These are phyloP conservation scores for Naja naja DNA, from an alignment of 2,113 vertebrate species.

Conservation along the genomic window DNA sequence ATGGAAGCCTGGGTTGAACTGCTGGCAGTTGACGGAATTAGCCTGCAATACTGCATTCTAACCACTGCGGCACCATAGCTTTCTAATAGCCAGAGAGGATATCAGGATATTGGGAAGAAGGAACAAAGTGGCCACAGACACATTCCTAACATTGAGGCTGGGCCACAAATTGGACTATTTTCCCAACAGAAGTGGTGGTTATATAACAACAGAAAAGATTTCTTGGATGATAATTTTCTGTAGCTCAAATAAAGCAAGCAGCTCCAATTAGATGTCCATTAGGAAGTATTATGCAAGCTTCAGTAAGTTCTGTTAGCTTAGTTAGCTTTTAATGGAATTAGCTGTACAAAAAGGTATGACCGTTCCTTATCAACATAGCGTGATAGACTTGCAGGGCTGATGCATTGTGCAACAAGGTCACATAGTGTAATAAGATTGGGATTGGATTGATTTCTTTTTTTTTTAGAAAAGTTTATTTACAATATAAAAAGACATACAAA, in stretches of 20 bases:
- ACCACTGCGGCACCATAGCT: not conserved
- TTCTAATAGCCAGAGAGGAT: not conserved
- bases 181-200: slow-evolving; percentile 54
- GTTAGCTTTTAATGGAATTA: slow-evolving; percentile 63
- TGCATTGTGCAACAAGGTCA: too few relatives aligned
- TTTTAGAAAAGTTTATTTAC: too few relatives aligned
- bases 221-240: slow-evolving; percentile 58
- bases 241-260: slow-evolving; percentile 48
- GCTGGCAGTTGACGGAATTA: not conserved
- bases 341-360: slow-evolving; percentile 51
- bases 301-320: slow-evolving; percentile 71
- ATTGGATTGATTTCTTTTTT: too few relatives aligned
- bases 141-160: not conserved
- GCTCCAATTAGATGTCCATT: slow-evolving; percentile 62
- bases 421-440: too few relatives aligned
- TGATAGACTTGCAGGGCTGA: too few relatives aligned
- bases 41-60: not conserved
- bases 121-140: not conserved
- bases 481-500: too few relatives aligned
- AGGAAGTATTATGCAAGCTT: slow-evolving; percentile 70
- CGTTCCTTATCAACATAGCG: slow-evolving; percentile 6
- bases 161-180: slow-evolving; percentile 40
- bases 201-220: slow-evolving; percentile 38
- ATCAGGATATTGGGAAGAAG: not conserved
- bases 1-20: not conserved